Evolutionary conservation across 2,888 invertebrate species (phyloP).

Genomic region (Metallyticus violacea): DNA sequence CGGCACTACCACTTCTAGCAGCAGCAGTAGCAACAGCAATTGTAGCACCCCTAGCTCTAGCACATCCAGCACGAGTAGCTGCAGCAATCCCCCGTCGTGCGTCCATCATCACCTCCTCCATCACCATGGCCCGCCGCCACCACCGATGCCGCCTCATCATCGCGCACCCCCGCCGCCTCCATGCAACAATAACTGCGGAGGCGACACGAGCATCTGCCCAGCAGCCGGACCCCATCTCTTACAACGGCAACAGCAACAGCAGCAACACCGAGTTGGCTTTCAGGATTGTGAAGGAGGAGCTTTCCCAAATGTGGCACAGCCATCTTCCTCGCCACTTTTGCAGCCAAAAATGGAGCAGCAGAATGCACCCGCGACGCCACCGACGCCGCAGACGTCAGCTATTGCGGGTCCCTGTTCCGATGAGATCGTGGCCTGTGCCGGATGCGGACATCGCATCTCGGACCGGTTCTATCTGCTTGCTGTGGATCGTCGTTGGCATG

Average conservation of each 20-base stretch:
- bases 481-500: conserved; percentile 91
- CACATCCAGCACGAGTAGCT: conserved; percentile 13
- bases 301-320: not conserved
- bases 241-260: conserved; percentile 34
- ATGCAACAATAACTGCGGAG: conserved; percentile 33
- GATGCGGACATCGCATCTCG: conserved; percentile 80
- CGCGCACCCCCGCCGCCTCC: conserved; percentile 38
- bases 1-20: conserved; percentile 34
- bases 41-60: not conserved
- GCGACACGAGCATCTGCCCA: not conserved
- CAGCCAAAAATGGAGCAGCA: conserved; percentile 29
- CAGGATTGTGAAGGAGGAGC: not conserved
- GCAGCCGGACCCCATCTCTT: not conserved
- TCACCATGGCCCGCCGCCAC: not conserved
- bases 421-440: conserved; percentile 71
- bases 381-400: conserved; percentile 44
- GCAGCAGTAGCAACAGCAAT: conserved; percentile 6
- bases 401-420: conserved; percentile 36
- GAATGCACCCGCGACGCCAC: conserved; percentile 47
- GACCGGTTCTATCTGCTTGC: conserved; percentile 91
- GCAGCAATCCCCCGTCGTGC: conserved; percentile 13
- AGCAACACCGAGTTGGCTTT: conserved; percentile 41
- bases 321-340: not conserved
- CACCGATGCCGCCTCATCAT: not conserved
- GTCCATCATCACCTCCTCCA: not conserved